phyloP scores from a whole-genome alignment of 2,113 vertebrate species.

The Chroicocephalus ridibundus region DNA sequence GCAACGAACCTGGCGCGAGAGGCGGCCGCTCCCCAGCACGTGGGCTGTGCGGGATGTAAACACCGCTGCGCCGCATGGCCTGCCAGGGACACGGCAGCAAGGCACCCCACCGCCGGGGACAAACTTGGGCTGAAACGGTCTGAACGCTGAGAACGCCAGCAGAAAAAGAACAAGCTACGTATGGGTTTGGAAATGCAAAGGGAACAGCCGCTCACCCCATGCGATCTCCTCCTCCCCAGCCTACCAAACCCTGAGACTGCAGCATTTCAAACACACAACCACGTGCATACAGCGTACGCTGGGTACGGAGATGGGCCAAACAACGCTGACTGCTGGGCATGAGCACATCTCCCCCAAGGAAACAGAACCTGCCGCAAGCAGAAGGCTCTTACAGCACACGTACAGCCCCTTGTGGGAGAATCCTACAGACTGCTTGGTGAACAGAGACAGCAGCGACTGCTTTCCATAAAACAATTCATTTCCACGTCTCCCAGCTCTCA shows the following conservation, averaged over 20 bases:
- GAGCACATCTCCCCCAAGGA: not conserved
- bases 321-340: accelerated
- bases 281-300: not conserved
- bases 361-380: not conserved
- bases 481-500: not conserved
- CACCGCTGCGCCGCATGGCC: not conserved
- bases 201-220: not conserved
- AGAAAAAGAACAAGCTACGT: not conserved
- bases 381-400: not conserved
- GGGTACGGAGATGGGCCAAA: not conserved
- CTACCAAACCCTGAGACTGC: not conserved
- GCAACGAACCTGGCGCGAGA: accelerated
- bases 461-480: not conserved
- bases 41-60: constrained; percentile 27
- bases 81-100: not conserved
- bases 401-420: not conserved
- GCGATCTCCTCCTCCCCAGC: not conserved
- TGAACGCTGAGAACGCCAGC: accelerated
- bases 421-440: not conserved
- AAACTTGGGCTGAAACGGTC: accelerated
- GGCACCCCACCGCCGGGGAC: not conserved
- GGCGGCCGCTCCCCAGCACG: not conserved
- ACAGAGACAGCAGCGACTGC: not conserved
- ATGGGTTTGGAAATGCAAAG: not conserved
- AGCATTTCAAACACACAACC: not conserved